These are phyloP conservation scores for Hirundichthys speculiger DNA, from an alignment of 2,113 vertebrate genomes.

Conservation along the genomic window DNA sequence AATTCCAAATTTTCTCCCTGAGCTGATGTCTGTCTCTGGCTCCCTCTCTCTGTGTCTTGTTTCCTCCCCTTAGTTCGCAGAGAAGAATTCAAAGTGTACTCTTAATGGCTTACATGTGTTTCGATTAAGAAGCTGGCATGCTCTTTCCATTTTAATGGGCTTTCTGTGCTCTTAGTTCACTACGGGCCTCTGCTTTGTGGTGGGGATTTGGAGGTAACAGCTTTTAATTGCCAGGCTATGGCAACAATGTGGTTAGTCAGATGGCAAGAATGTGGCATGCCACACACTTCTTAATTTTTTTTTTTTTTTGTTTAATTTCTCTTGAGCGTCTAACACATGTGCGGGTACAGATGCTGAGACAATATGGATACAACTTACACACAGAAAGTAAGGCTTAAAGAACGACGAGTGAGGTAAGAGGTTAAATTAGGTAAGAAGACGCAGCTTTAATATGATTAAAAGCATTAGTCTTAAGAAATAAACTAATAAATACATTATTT, in stretches of 20 bases:
- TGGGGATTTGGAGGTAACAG: constrained; percentile 65
- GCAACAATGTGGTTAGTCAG: constrained; percentile 67
- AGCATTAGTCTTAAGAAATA: constrained; percentile 7
- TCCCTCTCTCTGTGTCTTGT: constrained; percentile 49
- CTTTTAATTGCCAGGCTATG: constrained; percentile 68
- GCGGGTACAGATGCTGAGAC: constrained; percentile 52
- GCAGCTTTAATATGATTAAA: constrained; percentile 5
- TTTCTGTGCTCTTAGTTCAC: constrained; percentile 63
- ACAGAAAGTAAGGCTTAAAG: constrained; percentile 1
- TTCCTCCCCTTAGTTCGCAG: constrained; percentile 49
- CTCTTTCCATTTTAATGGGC: constrained; percentile 73
- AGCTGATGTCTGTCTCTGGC: constrained; percentile 56
- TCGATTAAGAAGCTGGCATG: constrained; percentile 78
- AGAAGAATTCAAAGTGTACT: constrained; percentile 76
- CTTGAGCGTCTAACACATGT: constrained; percentile 34
- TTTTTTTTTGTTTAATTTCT: constrained; percentile 32
- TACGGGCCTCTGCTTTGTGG: constrained; percentile 61
- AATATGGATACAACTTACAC: constrained; percentile 10
- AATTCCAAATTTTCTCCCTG: constrained; percentile 50
- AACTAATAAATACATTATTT: no score
- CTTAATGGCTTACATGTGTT: constrained; percentile 81
- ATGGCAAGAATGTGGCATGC: constrained; percentile 63
- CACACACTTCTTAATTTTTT: no score
- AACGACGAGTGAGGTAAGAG: constrained; percentile 3
- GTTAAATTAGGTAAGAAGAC: constrained; percentile 22